Base-by-base conservation (phyloP, 2,797 vertebrate species). In the Pangasius djambal region DNA sequence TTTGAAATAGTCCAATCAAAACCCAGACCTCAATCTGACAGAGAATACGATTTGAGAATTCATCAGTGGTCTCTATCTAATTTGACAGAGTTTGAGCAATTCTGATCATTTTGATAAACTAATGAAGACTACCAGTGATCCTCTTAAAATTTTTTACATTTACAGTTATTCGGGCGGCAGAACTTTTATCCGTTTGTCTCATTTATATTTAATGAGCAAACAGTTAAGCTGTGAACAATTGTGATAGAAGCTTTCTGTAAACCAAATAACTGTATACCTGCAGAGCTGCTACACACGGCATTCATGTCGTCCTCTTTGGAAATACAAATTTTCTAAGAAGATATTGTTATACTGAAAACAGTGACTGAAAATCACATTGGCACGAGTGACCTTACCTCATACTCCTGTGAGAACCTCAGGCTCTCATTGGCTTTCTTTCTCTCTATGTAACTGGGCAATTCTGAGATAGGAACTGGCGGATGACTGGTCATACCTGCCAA, bases 341-440 rank as follows among this genome's bases (percentile, higher is more conserved):
- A 74, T 1, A 37, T 16, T 18, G 0, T 70, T 34, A 22, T 20
- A 72, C 8, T 40, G 7, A 48, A 63, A 40, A 87, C 6, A 65
- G 18, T 10, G 25, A 52, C 50, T 75, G 20, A 79, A 77, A 48
- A 48, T 70, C 67, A 77, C 13, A 52, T 22, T 67, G 4, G 2
- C 86, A 79, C 44, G 16, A 69, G 70, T n/a, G 77, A 83, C 59
- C 77, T 70, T 97, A 99, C 98, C 98, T 99, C 99, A 92, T 99
- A 99, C 92, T 99, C 99, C 96, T 99, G 99, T 91, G 98, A 99
- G 95, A 99, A 99, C 94, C 99, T 98, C 95, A 99, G 96, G 95
- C 98, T 99, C 95, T 99, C 99, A 94, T 99, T 99, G 91, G 99
- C 98, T 97, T 99, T 99, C 93, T 99, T 94, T 92, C 98, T 97